Evolutionary conservation across 2,888 invertebrate genomes (phyloP).

Genomic region (Hydraecia micacea): DNA sequence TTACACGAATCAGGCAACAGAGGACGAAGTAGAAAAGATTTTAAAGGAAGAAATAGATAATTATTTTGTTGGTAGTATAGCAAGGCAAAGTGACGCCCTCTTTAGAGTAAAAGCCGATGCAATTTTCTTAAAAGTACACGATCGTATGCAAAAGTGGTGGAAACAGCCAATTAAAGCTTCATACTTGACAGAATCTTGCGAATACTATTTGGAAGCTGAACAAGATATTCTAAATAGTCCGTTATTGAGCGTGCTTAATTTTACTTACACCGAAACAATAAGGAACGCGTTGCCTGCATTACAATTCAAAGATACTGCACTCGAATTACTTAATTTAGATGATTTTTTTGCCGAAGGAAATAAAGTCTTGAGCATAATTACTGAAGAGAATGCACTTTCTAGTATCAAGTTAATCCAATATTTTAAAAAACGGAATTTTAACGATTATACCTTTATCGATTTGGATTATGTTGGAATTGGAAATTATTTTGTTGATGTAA

Average conservation of each 20-base stretch:
- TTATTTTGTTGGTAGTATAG: conserved; percentile 3
- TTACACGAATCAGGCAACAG: conserved; percentile 63
- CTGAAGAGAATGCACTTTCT: conserved; percentile 43
- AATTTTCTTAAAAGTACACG: conserved; percentile 59
- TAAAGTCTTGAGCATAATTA: conserved; percentile 25
- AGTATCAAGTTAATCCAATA: conserved; percentile 52
- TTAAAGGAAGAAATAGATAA: conserved; percentile 58
- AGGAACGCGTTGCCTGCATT: conserved; percentile 9
- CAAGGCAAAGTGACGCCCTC: conserved; percentile 15
- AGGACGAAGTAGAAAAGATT: conserved; percentile 59
- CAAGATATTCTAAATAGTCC: conserved; percentile 36
- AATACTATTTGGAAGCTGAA: conserved; percentile 42
- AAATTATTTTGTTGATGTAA: conserved; percentile 42
- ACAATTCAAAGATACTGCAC: conserved; percentile 30
- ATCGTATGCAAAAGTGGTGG: conserved; percentile 66
- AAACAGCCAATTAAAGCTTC: conserved; percentile 34
- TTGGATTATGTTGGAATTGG: conserved; percentile 31
- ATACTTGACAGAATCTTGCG: conserved; percentile 54
- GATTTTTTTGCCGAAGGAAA: conserved; percentile 21
- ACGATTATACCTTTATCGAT: conserved; percentile 41
- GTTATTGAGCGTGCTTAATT: conserved; percentile 40
- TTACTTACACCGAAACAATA: conserved; percentile 23
- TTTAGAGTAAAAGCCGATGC: conserved; percentile 48
- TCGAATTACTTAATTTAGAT: conserved; percentile 23
- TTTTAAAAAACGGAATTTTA: conserved; percentile 25